Evolutionary conservation across 1,140 invertebrate species (phyloP).

Genomic region (Drosophila trapezifrons): DNA sequence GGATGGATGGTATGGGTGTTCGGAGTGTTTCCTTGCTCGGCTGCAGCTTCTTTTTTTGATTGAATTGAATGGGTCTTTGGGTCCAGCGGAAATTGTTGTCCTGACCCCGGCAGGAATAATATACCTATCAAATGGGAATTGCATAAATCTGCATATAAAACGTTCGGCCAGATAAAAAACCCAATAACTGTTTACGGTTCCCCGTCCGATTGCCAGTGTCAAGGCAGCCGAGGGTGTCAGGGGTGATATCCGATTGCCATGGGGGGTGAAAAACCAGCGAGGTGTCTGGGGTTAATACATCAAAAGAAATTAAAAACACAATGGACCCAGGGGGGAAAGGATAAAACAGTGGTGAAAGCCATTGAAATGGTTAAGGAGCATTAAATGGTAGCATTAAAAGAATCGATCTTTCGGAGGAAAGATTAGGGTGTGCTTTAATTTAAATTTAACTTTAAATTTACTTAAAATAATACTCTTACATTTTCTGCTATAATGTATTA

Average conservation of each 20-base stretch:
- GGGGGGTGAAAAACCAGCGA: conserved; percentile 14
- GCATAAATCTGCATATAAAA: conserved; percentile 71
- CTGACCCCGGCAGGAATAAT: conserved; percentile 34
- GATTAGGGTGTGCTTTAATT: no score
- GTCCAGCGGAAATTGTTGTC: conserved; percentile 53
- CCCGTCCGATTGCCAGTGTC: conserved; percentile 24
- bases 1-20: conserved; percentile 3
- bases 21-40: conserved; percentile 3
- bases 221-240: conserved; percentile 8
- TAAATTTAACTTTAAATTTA: no score
- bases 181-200: conserved; percentile 39
- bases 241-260: conserved; percentile 2
- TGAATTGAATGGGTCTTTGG: conserved; percentile 59
- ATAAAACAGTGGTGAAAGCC: conserved; percentile 17
- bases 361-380: conserved; percentile 12
- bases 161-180: conserved; percentile 29
- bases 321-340: conserved; percentile 18
- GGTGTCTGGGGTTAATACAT: conserved; percentile 59
- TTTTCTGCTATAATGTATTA: neutral
- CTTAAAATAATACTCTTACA: no score
- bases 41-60: conserved; percentile 38
- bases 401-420: neutral
- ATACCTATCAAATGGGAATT: conserved; percentile 51
- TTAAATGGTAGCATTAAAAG: neutral
- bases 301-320: conserved; percentile 78